Evolutionary conservation across 2,797 vertebrate genomes (phyloP), one percentile per base, ranked within the genome.

Genomic region (Odontamblyopus rebecca): DNA sequence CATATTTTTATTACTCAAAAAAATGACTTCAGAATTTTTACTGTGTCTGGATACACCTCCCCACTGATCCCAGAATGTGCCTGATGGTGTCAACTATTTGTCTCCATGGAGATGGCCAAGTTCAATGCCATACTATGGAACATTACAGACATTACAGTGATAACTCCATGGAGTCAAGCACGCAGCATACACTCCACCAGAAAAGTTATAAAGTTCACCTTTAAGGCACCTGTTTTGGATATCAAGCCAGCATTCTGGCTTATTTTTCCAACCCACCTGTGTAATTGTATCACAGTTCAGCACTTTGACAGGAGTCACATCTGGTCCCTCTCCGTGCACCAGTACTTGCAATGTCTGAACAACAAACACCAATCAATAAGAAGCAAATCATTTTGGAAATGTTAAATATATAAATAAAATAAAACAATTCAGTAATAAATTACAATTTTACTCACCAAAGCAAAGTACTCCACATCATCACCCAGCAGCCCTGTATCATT

Each of bases 281-380:
- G 97, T 94, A 92, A 99, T 96, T 68, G 95, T 97, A 90, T 99
- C 98, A 64, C 98, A 99, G 93, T 96, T 98, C 85, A 99, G 88
- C 85, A 99, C 98, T 87, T 98, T 99, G 57, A 99, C 98, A 0
- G 95, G 96, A 19, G 95, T 89, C 75, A 97, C 93, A 0, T 99
- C 98, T 0, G 89, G 88, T 1, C 95, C 96, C 84, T 98, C 97
- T 0, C 96, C 97, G 41, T 96, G 97, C 11, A 98, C 95, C 50
- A 96, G 86, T 19, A 99, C 97, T 79, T 96, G 98, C 80, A 99
- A 94, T 0, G 95, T 98, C 98, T 99, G 91, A 11, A 57, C 0
- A 63, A 69, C 74, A 81, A 41, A 66, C 13, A 15, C 7, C 41
- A 44, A 19, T 27, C 11, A 65, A 50, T 48, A 64, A 5, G 8